A percentile compares a stretch with the other conserved stretches of the same genome.
These are phyloP conservation scores for Rousettus madagascariensis DNA, from an alignment of 2,797 vertebrate genomes.

Conservation along the genomic window DNA sequence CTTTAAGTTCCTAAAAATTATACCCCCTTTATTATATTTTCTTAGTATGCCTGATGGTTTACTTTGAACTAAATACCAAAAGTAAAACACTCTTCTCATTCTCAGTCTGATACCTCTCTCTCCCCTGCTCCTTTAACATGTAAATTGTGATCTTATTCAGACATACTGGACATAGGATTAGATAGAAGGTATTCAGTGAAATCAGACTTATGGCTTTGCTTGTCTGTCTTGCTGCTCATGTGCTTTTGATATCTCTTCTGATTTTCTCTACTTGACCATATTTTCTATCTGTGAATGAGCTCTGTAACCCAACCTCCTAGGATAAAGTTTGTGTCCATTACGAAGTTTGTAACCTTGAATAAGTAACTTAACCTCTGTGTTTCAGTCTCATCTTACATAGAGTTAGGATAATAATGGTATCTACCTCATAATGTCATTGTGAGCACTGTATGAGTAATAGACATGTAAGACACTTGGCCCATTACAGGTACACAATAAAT, in stretches of 20 bases:
- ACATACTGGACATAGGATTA: not conserved
- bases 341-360: constrained; percentile 1
- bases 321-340: constrained; percentile 35
- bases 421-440: constrained; percentile 61
- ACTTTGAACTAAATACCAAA: constrained; percentile 51
- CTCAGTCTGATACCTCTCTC: not conserved
- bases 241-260: constrained; percentile 49
- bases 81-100: constrained; percentile 41
- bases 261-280: constrained; percentile 42
- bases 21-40: constrained; percentile 34
- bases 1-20: not conserved
- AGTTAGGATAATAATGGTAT: constrained; percentile 36
- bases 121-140: not conserved
- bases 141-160: constrained; percentile 12
- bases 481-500: not conserved
- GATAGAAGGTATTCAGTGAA: not conserved
- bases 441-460: constrained; percentile 43
- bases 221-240: constrained; percentile 30
- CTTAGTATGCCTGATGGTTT: constrained; percentile 20
- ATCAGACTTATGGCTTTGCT: not conserved
- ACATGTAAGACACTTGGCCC: constrained; percentile 6
- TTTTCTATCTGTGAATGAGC: not conserved
- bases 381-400: constrained; percentile 46
- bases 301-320: not conserved
- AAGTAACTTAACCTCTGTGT: constrained; percentile 22